A percentile compares a stretch with the other conserved stretches of the same genome.
phyloP scores from a whole-genome alignment of 1,140 invertebrate genomes.

The Archegozetes longisetosus region DNA sequence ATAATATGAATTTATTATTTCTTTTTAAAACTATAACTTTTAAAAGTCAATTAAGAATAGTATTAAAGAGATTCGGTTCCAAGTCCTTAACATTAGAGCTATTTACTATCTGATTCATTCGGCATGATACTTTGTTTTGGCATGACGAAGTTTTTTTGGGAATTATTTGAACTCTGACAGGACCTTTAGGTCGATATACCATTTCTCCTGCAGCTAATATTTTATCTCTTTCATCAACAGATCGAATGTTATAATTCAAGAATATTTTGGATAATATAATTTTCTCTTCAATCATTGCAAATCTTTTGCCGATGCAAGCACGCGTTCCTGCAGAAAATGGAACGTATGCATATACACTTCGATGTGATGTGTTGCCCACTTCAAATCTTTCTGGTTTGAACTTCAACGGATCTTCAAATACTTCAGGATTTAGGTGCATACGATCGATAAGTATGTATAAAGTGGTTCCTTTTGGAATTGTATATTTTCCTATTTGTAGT shows the following conservation, averaged over 20 bases:
- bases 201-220: not conserved
- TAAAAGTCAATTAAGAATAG: too few relatives aligned
- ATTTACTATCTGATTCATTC: not conserved
- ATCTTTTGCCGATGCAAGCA: slow-evolving; percentile 29
- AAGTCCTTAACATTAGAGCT: too few relatives aligned
- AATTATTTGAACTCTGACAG: not conserved
- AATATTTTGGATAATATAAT: slow-evolving; percentile 34
- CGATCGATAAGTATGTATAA: slow-evolving; percentile 27
- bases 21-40: too few relatives aligned
- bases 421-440: slow-evolving; percentile 24
- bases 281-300: slow-evolving; percentile 36
- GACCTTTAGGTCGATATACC: not conserved
- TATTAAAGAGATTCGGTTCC: too few relatives aligned
- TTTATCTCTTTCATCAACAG: not conserved
- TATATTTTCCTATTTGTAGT: slow-evolving; percentile 33
- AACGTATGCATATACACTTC: slow-evolving; percentile 31
- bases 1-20: too few relatives aligned
- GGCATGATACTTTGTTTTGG: not conserved
- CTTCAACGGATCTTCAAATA: slow-evolving; percentile 36
- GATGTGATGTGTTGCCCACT: slow-evolving; percentile 24
- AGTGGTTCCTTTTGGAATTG: slow-evolving; percentile 29
- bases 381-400: slow-evolving; percentile 38
- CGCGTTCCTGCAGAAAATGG: slow-evolving; percentile 30
- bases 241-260: not conserved
- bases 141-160: not conserved